Percentiles rank a stretch among this genome's conserved stretches.
Conservation (phyloP, 1,140 invertebrate species). For the Cyclargus thomasi region DNA sequence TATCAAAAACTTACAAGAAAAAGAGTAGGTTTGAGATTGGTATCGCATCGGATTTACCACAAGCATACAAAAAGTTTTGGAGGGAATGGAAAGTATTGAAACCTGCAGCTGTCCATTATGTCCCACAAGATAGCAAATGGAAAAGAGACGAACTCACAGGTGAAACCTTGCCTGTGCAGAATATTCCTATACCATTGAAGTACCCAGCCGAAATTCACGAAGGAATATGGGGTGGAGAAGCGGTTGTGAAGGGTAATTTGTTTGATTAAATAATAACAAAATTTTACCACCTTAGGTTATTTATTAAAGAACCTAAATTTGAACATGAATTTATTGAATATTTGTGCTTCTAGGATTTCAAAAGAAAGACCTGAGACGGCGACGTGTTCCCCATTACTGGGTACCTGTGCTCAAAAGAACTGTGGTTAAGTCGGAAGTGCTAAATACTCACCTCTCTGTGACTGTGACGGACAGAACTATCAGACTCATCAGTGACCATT, state of each 20-base stretch:
- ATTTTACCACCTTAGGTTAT: background rate
- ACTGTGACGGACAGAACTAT: slow-evolving; percentile 88
- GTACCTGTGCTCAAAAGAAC: slow-evolving; percentile 85
- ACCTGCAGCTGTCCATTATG: slow-evolving; percentile 90
- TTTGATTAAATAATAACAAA: slow-evolving; percentile 2
- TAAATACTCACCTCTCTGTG: slow-evolving; percentile 89
- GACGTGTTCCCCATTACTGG: slow-evolving; percentile 89
- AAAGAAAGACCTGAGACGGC: slow-evolving; percentile 77
- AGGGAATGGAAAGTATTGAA: slow-evolving; percentile 85
- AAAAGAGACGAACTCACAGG: slow-evolving; percentile 82
- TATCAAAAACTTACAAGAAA: slow-evolving; percentile 64
- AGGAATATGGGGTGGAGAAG: slow-evolving; percentile 98
- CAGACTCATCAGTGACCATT: slow-evolving; percentile 89
- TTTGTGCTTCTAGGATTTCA: slow-evolving; percentile 80
- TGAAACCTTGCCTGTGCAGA: slow-evolving; percentile 83
- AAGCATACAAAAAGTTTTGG: slow-evolving; percentile 92
- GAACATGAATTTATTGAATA: background rate
- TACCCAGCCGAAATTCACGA: slow-evolving; percentile 87
- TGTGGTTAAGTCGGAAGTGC: slow-evolving; percentile 94
- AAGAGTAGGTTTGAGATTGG: slow-evolving; percentile 77
- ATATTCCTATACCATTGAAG: slow-evolving; percentile 85
- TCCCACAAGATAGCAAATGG: slow-evolving; percentile 84
- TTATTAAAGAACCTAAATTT: background rate
- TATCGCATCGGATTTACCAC: slow-evolving; percentile 82
- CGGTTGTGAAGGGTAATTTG: slow-evolving; percentile 82